Evolutionary conservation across 2,888 invertebrate species (phyloP), one percentile per base, ranked within the genome.

Genomic region (Epinotia demarniana): DNA sequence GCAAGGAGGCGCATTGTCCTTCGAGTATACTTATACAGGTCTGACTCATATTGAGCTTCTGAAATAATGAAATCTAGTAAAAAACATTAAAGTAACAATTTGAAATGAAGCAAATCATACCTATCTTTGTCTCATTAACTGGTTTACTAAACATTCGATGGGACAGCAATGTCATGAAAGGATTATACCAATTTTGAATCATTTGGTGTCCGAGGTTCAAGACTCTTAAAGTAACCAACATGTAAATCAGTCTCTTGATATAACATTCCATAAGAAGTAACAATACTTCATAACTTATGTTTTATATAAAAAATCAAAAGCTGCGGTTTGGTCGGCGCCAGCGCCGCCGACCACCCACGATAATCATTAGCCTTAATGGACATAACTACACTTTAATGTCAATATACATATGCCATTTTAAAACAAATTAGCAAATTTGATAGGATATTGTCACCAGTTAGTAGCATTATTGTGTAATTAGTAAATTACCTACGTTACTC

Each of bases 281-380:
- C 57, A 66, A 64, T 57, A 75, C 76, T 77, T 79, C 72, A 49
- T 49, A 49, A 49, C 46, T 76, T 80, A 76, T 77, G 78, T 19
- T 80, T 76, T 58, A 64, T 72, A 67, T 71, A 75, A 76, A 77
- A 77, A 78, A 53, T n/a, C 53, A 53, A 53, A 53, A 53, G 77
- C 75, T 78, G 74, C 72, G 74, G 75, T 72, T 75, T 74, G 76
- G 76, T 75, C 77, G 78, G 80, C 81, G 80, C 76, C 79, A 67
- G 78, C 72, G 62, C 49, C 70, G 63, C 19, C 33, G 77, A 66
- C 80, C 80, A 75, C 80, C 80, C 80, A 79, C 80, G 73, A 77
- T 23, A 64, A 69, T 66, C 77, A 73, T 70, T 61, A 57, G 57
- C 57, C 13, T 4, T 64, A 49, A 64, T 64, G 16, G 46, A 46